Evolutionary conservation across 2,888 invertebrate species (phyloP).

Genomic region (Drosophila kanekoi): DNA sequence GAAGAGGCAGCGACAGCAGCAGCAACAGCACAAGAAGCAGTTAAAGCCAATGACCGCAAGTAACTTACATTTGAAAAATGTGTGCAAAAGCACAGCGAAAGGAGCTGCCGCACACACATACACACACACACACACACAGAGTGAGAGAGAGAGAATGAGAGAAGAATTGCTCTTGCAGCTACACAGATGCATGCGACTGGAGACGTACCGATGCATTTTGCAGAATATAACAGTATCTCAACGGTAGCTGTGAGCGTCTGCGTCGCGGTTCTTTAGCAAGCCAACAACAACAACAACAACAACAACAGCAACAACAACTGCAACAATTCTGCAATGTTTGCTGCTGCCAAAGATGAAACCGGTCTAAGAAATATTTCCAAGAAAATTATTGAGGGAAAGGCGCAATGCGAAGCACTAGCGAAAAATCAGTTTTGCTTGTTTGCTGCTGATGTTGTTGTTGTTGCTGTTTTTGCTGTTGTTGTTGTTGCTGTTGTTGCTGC

Average conservation of each 20-base stretch:
- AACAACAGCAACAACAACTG: conserved; percentile 29
- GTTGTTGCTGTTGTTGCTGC: conserved; percentile 6
- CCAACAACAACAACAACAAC: conserved; percentile 26
- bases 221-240: conserved; percentile 77
- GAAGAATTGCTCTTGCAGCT: conserved; percentile 30
- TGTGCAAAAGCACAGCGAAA: conserved; percentile 82
- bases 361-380: conserved; percentile 80
- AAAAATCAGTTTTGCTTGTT: conserved; percentile 48
- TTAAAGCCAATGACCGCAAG: conserved; percentile 85
- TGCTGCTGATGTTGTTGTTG: conserved; percentile 39
- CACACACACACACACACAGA: conserved; percentile 19
- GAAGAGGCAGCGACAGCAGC: conserved; percentile 38
- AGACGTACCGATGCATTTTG: conserved; percentile 66
- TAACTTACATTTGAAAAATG: conserved; percentile 85
- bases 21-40: conserved; percentile 57
- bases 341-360: conserved; percentile 68
- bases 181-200: conserved; percentile 38
- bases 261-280: conserved; percentile 66
- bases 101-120: conserved; percentile 61
- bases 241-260: conserved; percentile 57
- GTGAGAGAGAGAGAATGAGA: conserved; percentile 7
- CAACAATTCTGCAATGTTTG: conserved; percentile 47
- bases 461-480: conserved; percentile 9
- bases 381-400: conserved; percentile 83
- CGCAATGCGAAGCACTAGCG: conserved; percentile 51